Base-by-base conservation (phyloP, 2,888 invertebrate genomes). In the Piscicola geometra region DNA sequence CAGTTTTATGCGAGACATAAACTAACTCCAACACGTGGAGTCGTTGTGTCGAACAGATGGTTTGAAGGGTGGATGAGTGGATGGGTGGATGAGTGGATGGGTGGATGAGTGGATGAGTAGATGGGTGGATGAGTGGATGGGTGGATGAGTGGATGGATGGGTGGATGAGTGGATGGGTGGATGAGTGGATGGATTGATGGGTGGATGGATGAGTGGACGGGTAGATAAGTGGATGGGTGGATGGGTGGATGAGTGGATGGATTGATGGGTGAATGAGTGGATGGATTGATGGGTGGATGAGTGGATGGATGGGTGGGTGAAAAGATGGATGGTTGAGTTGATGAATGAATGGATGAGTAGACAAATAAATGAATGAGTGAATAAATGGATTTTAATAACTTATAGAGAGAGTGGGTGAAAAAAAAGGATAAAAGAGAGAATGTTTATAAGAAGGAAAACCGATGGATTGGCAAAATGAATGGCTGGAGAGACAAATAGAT, bases 1-100 rank as follows among this genome's bases (percentile, higher is more conserved):
- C 50, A 47, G 50, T 47, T 47, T 47, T 47, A 47, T 47, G 50
- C 50, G 50, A 47, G 50, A 47, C 50, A 47, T 47, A 47, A 47
- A 47, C 50, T 47, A 47, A 47, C 50, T 47, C 50, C 9, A 9
- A 47, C 50, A 47, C 50, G 50, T 47, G 50, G 50, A n/a, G n/a
- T 9, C 50, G 21, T 9, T 47, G 50, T 21, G 9, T 21, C 21
- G 50, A 47, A 21, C 50, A 47, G 50, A 47, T 47, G 50, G 50
- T 47, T 47, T 9, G 50, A 47, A 15, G 12, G 50, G 21, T 47
- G 50, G 21, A 47, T 15, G 50, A 47, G 50, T 47, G 50, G 50
- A 9, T 21, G 50, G 21, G 21, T 47, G 50, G 21, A 47, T 47
- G 21, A 47, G 21, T 9, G 50, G 50, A 47, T 47, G 9, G 50